Evolutionary conservation across 2,797 vertebrate species (phyloP).

Genomic region (Rhabdophis nuchalis): DNA sequence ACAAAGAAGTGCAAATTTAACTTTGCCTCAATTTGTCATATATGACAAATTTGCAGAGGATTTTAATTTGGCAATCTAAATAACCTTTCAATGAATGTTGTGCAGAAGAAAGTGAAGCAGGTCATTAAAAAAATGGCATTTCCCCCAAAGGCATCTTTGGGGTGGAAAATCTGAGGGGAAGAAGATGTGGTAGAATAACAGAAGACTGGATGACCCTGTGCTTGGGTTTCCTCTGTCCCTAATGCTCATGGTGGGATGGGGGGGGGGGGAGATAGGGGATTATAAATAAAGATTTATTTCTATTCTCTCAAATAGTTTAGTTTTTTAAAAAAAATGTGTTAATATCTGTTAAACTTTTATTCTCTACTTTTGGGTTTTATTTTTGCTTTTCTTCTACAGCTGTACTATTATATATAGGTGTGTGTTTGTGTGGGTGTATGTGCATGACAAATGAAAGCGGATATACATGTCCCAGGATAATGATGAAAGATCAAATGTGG

Average conservation of each 20-base stretch:
- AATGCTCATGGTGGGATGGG: background rate
- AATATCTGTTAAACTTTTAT: background rate
- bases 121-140: background rate
- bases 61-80: background rate
- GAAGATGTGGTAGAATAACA: background rate
- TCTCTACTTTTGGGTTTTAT: background rate
- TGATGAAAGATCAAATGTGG: too few relatives aligned
- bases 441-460: background rate
- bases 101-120: background rate
- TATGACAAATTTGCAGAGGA: background rate
- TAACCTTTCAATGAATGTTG: background rate
- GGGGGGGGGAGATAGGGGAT: background rate
- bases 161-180: background rate
- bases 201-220: background rate
- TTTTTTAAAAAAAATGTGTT: background rate
- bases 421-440: background rate
- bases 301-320: background rate
- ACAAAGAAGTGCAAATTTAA: background rate
- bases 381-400: background rate
- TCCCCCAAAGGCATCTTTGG: background rate
- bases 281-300: background rate
- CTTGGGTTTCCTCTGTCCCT: background rate
- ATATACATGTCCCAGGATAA: too few relatives aligned
- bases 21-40: background rate
- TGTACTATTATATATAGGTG: background rate